A percentile compares a stretch with the other conserved stretches of the same genome.
Evolutionary conservation across 2,888 invertebrate genomes (phyloP).

Genomic region (Diplazon laetatorius): DNA sequence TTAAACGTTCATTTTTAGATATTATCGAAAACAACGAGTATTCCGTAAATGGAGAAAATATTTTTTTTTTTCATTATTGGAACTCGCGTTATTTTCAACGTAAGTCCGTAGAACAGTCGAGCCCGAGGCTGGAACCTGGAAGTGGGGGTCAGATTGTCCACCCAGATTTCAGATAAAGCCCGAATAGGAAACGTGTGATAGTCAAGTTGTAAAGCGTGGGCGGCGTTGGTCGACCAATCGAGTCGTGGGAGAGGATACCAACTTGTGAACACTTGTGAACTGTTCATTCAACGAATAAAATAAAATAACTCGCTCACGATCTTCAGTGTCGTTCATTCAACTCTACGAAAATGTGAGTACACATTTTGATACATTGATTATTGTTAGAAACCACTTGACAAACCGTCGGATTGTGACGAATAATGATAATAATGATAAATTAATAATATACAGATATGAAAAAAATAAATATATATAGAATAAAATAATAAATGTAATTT

Average conservation of each 20-base stretch:
- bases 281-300: not conserved
- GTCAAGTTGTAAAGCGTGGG: constrained; percentile 36
- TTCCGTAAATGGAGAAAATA: not conserved
- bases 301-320: not conserved
- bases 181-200: constrained; percentile 52
- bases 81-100: too few species aligned
- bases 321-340: constrained; percentile 1
- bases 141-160: constrained; percentile 33
- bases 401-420: constrained; percentile 1
- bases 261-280: too few species aligned
- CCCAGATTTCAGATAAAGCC: constrained; percentile 45
- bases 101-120: too few species aligned
- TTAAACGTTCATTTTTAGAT: not conserved
- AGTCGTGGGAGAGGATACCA: constrained; percentile 8
- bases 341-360: constrained; percentile 27
- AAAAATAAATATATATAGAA: too few species aligned
- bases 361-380: not conserved
- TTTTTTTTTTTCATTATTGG: too few species aligned
- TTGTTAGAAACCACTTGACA: not conserved
- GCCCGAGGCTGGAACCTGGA: constrained; percentile 10
- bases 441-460: too few species aligned
- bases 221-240: constrained; percentile 14
- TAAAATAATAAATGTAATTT: too few species aligned
- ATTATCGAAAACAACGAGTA: not conserved
- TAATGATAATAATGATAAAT: not conserved